These are phyloP conservation scores for Noctua pronuba DNA, from an alignment of 2,888 invertebrate genomes.

Conservation along the genomic window DNA sequence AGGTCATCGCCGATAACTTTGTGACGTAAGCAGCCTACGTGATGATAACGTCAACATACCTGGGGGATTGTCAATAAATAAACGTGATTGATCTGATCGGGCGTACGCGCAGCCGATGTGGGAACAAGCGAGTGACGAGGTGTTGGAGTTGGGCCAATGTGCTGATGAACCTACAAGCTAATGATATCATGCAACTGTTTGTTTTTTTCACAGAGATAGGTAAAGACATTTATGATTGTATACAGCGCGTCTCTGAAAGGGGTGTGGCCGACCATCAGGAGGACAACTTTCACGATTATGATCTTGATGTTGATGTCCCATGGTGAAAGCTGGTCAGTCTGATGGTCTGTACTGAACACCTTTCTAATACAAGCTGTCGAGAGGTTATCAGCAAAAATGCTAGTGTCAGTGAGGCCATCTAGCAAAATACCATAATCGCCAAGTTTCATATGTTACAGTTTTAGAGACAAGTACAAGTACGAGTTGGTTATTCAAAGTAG, in stretches of 20 bases:
- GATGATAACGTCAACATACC: slow-evolving; percentile 21
- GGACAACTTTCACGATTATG: neutral
- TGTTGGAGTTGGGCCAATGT: slow-evolving; percentile 8
- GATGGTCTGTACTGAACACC: neutral
- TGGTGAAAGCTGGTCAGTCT: neutral
- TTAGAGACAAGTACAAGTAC: neutral
- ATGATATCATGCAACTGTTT: slow-evolving; percentile 6
- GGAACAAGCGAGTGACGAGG: neutral
- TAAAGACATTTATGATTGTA: neutral
- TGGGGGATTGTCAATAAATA: slow-evolving; percentile 7
- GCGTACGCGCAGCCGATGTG: slow-evolving; percentile 25
- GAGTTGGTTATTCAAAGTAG: neutral
- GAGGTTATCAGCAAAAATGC: neutral
- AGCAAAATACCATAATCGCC: neutral
- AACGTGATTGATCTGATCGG: slow-evolving; percentile 9
- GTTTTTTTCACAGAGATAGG: neutral
- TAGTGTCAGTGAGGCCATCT: neutral
- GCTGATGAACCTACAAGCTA: slow-evolving; percentile 4
- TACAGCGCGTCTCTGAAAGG: neutral
- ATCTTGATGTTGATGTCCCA: neutral
- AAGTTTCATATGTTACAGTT: neutral
- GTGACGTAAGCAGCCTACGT: slow-evolving; percentile 42
- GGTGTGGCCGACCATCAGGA: neutral
- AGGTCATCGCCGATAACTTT: slow-evolving; percentile 26
- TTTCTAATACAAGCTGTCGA: neutral